phyloP scores from a whole-genome alignment of 2,113 vertebrate species.

The Agapornis roseicollis region DNA sequence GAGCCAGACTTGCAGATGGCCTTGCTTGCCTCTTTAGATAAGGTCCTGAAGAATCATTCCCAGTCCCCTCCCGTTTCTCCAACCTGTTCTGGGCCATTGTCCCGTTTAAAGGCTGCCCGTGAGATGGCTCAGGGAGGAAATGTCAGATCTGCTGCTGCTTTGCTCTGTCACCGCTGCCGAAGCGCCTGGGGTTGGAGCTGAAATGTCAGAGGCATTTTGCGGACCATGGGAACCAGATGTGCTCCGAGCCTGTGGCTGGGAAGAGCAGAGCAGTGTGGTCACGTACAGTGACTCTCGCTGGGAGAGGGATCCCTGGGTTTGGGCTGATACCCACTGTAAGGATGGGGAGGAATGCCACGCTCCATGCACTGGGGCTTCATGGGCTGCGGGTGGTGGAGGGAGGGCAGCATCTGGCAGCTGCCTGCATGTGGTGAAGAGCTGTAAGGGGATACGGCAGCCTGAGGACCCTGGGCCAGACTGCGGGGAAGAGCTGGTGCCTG shows the following conservation, averaged over 20 bases:
- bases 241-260: background rate
- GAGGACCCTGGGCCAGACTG: background rate
- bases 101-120: background rate
- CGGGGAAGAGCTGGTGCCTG: background rate
- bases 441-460: background rate
- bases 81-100: background rate
- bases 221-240: background rate
- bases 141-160: slow-evolving; percentile 18
- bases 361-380: background rate
- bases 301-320: background rate
- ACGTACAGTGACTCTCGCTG: background rate
- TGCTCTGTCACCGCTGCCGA: background rate
- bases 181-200: background rate
- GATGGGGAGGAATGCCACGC: background rate
- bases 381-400: background rate
- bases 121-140: slow-evolving; percentile 12
- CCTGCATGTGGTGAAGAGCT: rapidly evolving
- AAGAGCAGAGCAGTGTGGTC: background rate
- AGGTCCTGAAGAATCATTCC: background rate
- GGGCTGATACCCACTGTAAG: background rate
- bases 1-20: background rate
- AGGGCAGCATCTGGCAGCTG: background rate
- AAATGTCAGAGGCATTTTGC: slow-evolving; percentile 31
- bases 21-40: background rate
- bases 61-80: background rate